phyloP scores from a whole-genome alignment of 2,888 invertebrate genomes.

The Hypercompe scribonia region DNA sequence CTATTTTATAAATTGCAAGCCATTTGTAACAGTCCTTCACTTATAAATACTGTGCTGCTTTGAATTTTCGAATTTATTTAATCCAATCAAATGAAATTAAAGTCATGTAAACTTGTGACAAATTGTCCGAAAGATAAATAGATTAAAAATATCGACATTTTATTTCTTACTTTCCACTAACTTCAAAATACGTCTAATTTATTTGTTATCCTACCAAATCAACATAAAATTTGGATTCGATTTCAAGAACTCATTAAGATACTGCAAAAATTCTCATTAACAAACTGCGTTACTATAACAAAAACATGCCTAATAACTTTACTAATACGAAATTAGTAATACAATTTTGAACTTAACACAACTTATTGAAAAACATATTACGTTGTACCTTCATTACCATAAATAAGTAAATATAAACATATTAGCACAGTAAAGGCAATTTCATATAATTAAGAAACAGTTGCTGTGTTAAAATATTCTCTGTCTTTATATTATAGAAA shows the following conservation, averaged over 20 bases:
- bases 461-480: neutral
- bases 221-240: neutral
- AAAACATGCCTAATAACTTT: neutral
- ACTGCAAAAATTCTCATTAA: too few relatives aligned
- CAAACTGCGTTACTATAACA: neutral
- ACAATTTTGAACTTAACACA: neutral
- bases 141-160: neutral
- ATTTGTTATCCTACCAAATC: neutral
- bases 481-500: neutral
- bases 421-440: neutral
- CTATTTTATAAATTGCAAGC: too few relatives aligned
- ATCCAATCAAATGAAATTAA: too few relatives aligned
- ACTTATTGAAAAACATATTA: neutral
- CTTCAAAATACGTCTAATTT: neutral
- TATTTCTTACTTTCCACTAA: neutral
- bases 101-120: neutral
- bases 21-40: neutral
- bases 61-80: neutral
- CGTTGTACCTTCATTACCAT: neutral
- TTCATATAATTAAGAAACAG: neutral
- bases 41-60: neutral
- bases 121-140: neutral
- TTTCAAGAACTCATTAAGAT: neutral
- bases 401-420: neutral
- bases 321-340: neutral